These are phyloP conservation scores for Andrena trimmerana DNA, from an alignment of 2,888 invertebrate genomes.

Conservation along the genomic window DNA sequence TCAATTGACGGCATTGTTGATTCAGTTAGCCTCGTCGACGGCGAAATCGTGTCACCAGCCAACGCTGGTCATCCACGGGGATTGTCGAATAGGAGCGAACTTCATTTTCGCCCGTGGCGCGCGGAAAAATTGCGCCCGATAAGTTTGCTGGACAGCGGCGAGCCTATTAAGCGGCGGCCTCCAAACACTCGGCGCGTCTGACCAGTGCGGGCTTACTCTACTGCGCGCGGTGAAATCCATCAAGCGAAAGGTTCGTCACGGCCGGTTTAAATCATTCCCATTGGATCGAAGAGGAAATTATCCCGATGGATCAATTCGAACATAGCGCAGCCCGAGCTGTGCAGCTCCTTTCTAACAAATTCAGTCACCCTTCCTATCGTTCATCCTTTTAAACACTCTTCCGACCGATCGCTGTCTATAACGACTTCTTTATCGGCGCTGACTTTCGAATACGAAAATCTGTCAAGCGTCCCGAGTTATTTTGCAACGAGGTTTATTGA, in stretches of 20 bases:
- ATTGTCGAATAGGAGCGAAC: neutral
- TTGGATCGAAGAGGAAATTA: neutral
- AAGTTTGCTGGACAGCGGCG: neutral
- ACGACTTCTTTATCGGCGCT: neutral
- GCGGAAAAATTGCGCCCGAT: neutral
- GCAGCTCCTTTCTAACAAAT: neutral
- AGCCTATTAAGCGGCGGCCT: neutral
- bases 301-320: too few relatives aligned
- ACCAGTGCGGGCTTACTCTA: neutral
- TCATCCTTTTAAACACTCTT: neutral
- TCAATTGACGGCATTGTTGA: constrained; percentile 22
- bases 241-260: neutral
- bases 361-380: neutral
- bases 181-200: neutral
- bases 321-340: too few relatives aligned
- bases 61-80: neutral
- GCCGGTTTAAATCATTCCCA: neutral
- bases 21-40: constrained; percentile 36
- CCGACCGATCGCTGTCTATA: neutral
- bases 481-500: constrained; percentile 29
- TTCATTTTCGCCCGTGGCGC: neutral
- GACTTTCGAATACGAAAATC: constrained; percentile 26
- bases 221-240: neutral
- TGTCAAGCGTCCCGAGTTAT: constrained; percentile 6
- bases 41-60: neutral